Base-by-base conservation (phyloP, 2,888 invertebrate species). In the Hymenopus coronatus region DNA sequence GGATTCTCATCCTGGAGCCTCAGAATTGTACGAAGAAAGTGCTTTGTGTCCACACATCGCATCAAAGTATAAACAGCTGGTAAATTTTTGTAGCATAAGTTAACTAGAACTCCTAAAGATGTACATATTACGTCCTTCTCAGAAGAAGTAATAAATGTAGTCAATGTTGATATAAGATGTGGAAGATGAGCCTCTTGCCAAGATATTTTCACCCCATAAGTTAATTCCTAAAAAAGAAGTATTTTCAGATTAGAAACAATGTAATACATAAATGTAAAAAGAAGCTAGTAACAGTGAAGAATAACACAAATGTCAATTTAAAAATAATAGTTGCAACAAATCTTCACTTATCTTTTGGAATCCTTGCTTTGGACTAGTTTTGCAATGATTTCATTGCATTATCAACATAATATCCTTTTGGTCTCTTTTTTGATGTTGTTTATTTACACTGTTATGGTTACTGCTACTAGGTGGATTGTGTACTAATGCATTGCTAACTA, bases 121-220 rank as follows among this genome's bases (percentile, higher is more conserved):
- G 95, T 92, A 70, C 93, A 91, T 40, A 94, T 92, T 6, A 94
- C 92, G 54, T 94, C 93, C 89, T 94, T 93, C 83, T 93, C 92
- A 30, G 94, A 94, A 70, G 95, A 95, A 0, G 93, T 93, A 86
- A 97, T 95, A 95, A 96, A 96, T 46, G 95, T 95, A 0, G 96
- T 95, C 0, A 97, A 93, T 28, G 95, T 95, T 89, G 95, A 94
- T 93, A 97, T 95, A 15, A 97, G 93, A 90, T 95, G 94, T 0
- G 95, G 93, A 83, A 97, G 93, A 92, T 97, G 96, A 0, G 97
- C 96, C 91, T 97, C 97, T 92, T 97, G 97, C 97, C 97, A 97
- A 12, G 95, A 95, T 40, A 97, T 96, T 92, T 95, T 96, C 28
- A 97, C 96, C 46, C 97, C 97, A 91, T 97, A 97, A 0, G 97